Evolutionary conservation across 2,888 invertebrate species (phyloP), one percentile per base, ranked within the genome.

Genomic region (Cyaniris semiargus): DNA sequence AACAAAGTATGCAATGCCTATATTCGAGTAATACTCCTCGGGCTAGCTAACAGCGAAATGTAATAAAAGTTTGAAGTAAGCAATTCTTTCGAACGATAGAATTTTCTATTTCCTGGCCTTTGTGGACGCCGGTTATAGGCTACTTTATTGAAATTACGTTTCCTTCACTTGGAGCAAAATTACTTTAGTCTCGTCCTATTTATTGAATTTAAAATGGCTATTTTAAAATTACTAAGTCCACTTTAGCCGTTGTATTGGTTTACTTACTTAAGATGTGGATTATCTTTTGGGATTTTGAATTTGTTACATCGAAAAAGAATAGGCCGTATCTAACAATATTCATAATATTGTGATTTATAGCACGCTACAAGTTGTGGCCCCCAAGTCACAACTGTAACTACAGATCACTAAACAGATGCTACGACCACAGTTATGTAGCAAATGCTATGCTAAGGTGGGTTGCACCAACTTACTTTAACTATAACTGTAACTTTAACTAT

Each of bases 11-110:
- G 3, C 13, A 3, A 44, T 44, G 44, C 44, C 44, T 10, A 44
- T 44, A 44, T 44, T 44, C 44, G 3, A 44, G 10, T 31, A 34
- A 34, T 31, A 27, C n/a, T 70, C 18, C 18, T 18, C 38, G 34
- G 34, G 56, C 58, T 76, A 60, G 60, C 60, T 60, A 60, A 60
- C 23, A 60, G 60, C 60, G 27, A 60, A 60, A 23, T 23, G 27
- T 23, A 60, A 60, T 23, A 60, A 60, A 60, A 60, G 60, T 60
- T 23, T 10, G 23, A 60, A 60, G 60, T 60, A 60, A 60, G 23
- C 60, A 60, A 23, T 60, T 60, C 60, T 13, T 60, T 60, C 23
- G 60, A 60, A 23, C 60, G 60, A 60, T 23, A 60, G 23, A 23
- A 60, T 60, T 60, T 27, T 27, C 60, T 23, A 60, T 60, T 60